phyloP scores from a whole-genome alignment of 2,113 vertebrate genomes.

The rat (Rattus norvegicus) region GRCr8 NC_086019.1:223991001-223991500 shows the following conservation, averaged over 20 bases:
- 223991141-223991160: conserved; percentile 64
- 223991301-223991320: conserved; percentile 40
- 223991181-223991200: conserved; percentile 70
- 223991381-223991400: neutral
- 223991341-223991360: neutral
- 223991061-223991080: neutral
- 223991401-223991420: neutral
- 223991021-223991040: neutral
- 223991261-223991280: conserved; percentile 55
- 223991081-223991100: conserved; percentile 47
- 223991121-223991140: conserved; percentile 62
- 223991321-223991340: neutral
- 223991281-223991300: conserved; percentile 48
- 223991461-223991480: neutral
- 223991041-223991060: neutral
- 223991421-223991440: neutral
- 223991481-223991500: conserved; percentile 12
- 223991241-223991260: conserved; percentile 56
- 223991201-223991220: conserved; percentile 56
- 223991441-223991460: conserved; percentile 6
- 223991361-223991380: conserved; percentile 1
- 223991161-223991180: conserved; percentile 69
- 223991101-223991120: conserved; percentile 72
- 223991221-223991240: conserved; percentile 68
- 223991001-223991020: neutral